Evolutionary conservation across 2,888 invertebrate species (phyloP), one percentile per base, ranked within the genome.

Genomic region (Orthosia cruda): DNA sequence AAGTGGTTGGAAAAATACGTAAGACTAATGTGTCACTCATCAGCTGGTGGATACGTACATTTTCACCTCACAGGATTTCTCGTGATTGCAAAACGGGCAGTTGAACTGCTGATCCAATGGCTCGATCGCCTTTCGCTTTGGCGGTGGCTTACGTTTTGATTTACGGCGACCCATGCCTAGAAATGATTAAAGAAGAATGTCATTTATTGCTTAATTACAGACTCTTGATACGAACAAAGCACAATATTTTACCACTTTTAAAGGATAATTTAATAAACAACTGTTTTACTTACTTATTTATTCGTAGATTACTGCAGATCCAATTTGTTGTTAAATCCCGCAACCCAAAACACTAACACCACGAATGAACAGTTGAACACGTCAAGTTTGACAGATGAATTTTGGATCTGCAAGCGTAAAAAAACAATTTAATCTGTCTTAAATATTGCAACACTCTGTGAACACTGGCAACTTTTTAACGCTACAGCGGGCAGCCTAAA

Each of bases 51-150:
- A 71, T 79, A 97, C 98, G 97, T 97, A 99, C 99, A 99, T 99
- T 98, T 99, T 99, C 26, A 99, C 99, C 97, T 99, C 99, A 94
- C 99, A 99, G 1, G 99, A 99, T 91, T 99, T 99, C 95, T 99
- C 99, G 93, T 99, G 99, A 95, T 99, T 99, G 94, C 99, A 99
- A 96, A 99, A 99, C 16, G 99, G 99, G 92, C 99, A 99, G 93
- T 99, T 99, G 93, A 99, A 99, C 93, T 99, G 99, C 74, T 98
- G 98, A 93, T 99, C 99, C 71, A 99, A 96, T 0, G 99, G 99
- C 91, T 98, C 98, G 87, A 99, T 99, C 2, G 98, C 98, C 96
- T 99, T 99, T 84, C 98, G 97, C 93, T 99, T 99, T 69, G 99
- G 98, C 66, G 99, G 99, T n/a, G 99, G 99, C 97, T 99, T 99